Evolutionary conservation across 2,888 invertebrate species (phyloP).

Genomic region (Antheraea assamensis): DNA sequence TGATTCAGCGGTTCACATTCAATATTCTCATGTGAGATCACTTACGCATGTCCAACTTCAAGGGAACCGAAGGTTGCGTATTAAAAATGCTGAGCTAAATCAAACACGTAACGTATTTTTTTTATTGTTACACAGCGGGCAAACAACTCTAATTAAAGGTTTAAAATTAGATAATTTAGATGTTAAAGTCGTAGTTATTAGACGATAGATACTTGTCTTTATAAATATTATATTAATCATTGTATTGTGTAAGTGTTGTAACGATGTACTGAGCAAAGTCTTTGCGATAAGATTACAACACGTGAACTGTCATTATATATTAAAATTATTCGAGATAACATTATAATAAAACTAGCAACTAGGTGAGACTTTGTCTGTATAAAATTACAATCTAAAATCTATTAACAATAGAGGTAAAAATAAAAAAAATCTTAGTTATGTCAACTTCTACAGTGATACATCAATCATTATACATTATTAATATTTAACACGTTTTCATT

Average conservation of each 20-base stretch:
- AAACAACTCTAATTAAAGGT: not conserved
- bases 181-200: not conserved
- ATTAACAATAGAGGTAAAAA: no score
- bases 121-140: not conserved
- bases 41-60: slow-evolving; percentile 35
- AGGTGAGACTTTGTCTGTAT: no score
- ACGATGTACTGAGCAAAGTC: not conserved
- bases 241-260: not conserved
- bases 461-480: no score
- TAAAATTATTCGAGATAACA: not conserved
- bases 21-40: slow-evolving; percentile 31
- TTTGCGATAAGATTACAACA: not conserved
- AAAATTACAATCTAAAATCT: no score
- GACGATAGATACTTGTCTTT: no score
- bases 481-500: no score
- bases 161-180: not conserved
- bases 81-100: not conserved
- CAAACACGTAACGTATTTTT: not conserved
- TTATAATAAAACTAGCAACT: not conserved
- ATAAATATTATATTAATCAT: no score
- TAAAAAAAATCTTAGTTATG: no score
- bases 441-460: no score
- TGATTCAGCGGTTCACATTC: slow-evolving; percentile 75
- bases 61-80: slow-evolving; percentile 36
- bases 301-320: not conserved